Evolutionary conservation across 2,888 invertebrate genomes (phyloP), one percentile per base, ranked within the genome.

Genomic region (Diloba caeruleocephala): DNA sequence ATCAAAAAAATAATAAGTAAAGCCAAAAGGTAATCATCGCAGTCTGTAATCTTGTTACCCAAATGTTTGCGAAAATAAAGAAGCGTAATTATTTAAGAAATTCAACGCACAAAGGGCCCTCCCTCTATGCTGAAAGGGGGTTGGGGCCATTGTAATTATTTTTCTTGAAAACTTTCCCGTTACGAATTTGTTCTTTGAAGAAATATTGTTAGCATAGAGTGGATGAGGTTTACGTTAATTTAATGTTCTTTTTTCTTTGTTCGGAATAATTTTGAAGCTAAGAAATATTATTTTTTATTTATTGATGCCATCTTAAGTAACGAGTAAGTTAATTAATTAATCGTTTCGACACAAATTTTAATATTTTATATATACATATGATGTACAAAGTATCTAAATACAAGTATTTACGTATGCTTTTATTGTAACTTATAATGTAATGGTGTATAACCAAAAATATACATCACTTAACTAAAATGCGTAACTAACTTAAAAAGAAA

Each of bases 31-130:
- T 85, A 87, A 88, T 87, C 84, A 83, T 79, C 74, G 67, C 54
- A 13, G 41, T 34, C 65, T 69, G 73, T 89, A 89, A 92, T 89
- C 90, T 88, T 64, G 85, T 92, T 89, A 89, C 64, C 56, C 75
- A 80, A 79, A 86, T 90, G 85, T 92, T 91, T 89, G 83, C 71
- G 52, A 74, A 82, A 84, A 85, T 78, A 81, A 82, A 86, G 79
- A 80, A 81, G 79, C 69, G 65, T 89, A 90, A 91, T 90, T 90
- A 90, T 91, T 90, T 89, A 89, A 84, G 83, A 83, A 86, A 83
- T 78, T 81, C 79, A 62, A 69, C 64, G 75, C 71, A 78, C 79
- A 84, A 82, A 82, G 76, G 74, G 68, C 69, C 61, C 59, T 45
- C 60, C 52, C 58, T 38, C 65, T 41, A 48, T 71, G 85, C 60